Percentiles rank a stretch among this genome's conserved stretches.
phyloP scores from a whole-genome alignment of 2,888 invertebrate species.

The Polydrusus pterygomalis region DNA sequence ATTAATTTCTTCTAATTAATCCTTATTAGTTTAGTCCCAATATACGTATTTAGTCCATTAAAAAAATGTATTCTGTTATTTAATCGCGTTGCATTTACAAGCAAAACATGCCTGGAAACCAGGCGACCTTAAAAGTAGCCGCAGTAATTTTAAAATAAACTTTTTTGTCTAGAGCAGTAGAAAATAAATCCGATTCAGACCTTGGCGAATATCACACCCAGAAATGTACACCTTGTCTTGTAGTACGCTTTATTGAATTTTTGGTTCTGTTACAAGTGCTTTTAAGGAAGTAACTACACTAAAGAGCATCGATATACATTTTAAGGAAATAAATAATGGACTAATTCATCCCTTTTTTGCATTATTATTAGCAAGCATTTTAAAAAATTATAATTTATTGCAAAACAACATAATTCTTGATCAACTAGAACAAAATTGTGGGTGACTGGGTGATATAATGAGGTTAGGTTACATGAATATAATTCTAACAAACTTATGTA shows the following conservation, averaged over 20 bases:
- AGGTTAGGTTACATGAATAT: conserved; percentile 35
- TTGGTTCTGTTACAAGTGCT: conserved; percentile 17
- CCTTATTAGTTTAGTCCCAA: no score
- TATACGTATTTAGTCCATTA: not conserved
- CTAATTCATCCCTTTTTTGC: no score
- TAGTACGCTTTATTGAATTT: conserved; percentile 12
- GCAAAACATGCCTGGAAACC: not conserved
- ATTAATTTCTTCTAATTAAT: no score
- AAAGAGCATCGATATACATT: no score
- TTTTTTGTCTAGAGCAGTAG: conserved; percentile 7
- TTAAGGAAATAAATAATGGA: no score
- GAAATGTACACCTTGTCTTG: conserved; percentile 23
- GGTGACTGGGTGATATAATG: conserved; percentile 34
- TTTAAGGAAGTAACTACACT: not conserved
- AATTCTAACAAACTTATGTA: conserved; percentile 7
- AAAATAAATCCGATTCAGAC: conserved; percentile 24
- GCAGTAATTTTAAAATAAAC: not conserved
- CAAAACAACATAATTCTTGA: not conserved
- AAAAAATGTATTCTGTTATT: not conserved
- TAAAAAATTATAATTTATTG: not conserved
- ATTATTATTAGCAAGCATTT: no score
- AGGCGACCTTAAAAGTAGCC: conserved; percentile 11
- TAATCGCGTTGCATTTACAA: not conserved
- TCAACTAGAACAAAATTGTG: conserved; percentile 17
- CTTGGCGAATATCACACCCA: conserved; percentile 27